These are phyloP conservation scores for Drosophila melanocephala DNA, from an alignment of 2,888 invertebrate species.

Conservation along the genomic window DNA sequence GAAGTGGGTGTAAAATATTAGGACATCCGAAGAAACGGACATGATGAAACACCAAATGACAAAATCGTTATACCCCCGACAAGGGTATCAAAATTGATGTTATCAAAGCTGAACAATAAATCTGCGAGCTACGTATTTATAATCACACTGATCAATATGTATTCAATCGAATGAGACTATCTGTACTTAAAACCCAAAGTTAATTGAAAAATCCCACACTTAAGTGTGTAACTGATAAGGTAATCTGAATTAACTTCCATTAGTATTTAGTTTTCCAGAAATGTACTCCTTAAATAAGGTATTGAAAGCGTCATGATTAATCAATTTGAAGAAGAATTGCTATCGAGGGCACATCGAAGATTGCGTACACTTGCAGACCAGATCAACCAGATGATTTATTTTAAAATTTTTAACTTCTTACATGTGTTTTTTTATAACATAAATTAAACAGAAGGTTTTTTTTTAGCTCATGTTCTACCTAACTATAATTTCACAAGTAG, in stretches of 20 bases:
- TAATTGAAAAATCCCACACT: background rate
- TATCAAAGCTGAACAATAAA: constrained; percentile 8
- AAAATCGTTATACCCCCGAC: background rate
- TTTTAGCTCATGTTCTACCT: no score
- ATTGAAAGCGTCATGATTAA: background rate
- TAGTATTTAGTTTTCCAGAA: background rate
- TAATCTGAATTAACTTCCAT: background rate
- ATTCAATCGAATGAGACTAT: background rate
- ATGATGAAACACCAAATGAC: background rate
- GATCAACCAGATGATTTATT: no score
- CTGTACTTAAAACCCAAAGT: constrained; percentile 1
- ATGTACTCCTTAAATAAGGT: background rate
- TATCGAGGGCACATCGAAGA: background rate
- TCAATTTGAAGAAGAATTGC: background rate
- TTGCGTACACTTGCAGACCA: no score
- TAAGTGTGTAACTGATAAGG: background rate
- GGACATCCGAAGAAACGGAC: background rate
- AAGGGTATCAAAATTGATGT: background rate
- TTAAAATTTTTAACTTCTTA: no score
- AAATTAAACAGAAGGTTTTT: no score
- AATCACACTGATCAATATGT: background rate
- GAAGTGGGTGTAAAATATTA: background rate
- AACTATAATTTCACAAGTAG: no score
- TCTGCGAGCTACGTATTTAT: background rate
- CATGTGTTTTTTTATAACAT: no score